Evolutionary conservation across 2,797 vertebrate genomes (phyloP).

Genomic region (Micrastur ruficollis): DNA sequence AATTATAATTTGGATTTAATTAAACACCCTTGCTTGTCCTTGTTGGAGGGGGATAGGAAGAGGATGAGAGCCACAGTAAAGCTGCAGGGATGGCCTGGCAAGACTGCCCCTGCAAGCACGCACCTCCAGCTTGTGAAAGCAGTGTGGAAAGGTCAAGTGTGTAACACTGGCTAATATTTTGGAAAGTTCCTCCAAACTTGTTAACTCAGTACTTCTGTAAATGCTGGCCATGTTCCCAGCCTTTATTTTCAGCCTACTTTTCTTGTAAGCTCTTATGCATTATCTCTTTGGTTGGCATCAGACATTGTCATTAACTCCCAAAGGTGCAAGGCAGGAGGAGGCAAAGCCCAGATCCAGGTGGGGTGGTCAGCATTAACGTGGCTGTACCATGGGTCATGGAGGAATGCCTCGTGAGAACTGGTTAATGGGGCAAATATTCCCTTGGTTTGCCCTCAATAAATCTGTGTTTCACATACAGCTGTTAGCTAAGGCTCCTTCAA

Average conservation of each 20-base stretch:
- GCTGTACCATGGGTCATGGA: neutral
- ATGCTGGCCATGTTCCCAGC: neutral
- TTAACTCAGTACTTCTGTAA: conserved; percentile 33
- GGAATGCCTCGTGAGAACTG: neutral
- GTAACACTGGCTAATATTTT: neutral
- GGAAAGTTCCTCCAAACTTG: neutral
- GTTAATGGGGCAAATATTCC: fast-evolving
- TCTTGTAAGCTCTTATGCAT: neutral
- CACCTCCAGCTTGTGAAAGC: neutral
- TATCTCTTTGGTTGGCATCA: neutral
- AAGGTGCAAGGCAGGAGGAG: neutral
- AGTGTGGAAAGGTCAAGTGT: neutral
- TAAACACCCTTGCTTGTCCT: neutral
- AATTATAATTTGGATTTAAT: conserved; percentile 32
- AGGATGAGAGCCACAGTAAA: neutral
- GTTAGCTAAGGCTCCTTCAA: neutral
- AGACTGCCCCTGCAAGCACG: neutral
- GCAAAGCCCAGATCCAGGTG: fast-evolving
- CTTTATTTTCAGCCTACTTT: conserved; percentile 23
- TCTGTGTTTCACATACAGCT: neutral
- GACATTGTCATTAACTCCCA: neutral
- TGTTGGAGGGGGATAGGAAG: neutral
- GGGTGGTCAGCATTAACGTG: neutral
- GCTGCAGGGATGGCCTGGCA: neutral
- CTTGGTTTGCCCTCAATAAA: neutral